A percentile compares a stretch with the other conserved stretches of the same genome.
Conservation (phyloP, 2,888 invertebrate species). For the Chaitophorus viminalis region DNA sequence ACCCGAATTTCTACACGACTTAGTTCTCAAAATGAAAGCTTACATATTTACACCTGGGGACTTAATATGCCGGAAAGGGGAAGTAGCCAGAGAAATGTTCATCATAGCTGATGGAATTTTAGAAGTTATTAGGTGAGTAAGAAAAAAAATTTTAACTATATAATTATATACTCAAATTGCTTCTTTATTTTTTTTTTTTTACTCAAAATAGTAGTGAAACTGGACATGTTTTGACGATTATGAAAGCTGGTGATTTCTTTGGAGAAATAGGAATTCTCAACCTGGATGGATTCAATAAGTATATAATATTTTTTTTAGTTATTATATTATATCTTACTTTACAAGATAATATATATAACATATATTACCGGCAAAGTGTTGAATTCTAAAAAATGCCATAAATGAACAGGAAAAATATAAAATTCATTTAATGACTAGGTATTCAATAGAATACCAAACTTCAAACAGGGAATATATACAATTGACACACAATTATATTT, state of each 20-base stretch:
- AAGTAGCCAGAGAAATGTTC: constrained; percentile 97
- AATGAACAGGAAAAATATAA: no score
- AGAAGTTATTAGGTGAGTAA: constrained; percentile 79
- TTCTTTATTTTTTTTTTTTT: not conserved
- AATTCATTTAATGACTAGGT: no score
- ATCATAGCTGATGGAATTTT: constrained; percentile 97
- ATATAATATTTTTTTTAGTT: constrained; percentile 62
- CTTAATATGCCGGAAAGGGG: constrained; percentile 93
- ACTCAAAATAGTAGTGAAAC: constrained; percentile 76
- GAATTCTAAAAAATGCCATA: no score
- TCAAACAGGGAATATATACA: no score
- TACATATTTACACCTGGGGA: constrained; percentile 98
- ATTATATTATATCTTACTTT: not conserved
- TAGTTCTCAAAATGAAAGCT: constrained; percentile 97
- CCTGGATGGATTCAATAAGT: constrained; percentile 95
- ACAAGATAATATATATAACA: not conserved
- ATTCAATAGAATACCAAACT: no score
- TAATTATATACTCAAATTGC: not conserved
- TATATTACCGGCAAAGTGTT: no score
- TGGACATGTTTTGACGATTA: constrained; percentile 90
- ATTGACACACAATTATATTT: no score
- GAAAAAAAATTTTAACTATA: not conserved
- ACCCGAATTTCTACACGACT: constrained; percentile 95
- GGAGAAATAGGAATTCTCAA: constrained; percentile 97
- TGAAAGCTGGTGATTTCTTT: constrained; percentile 98